Evolutionary conservation across 37 sponge, comb jelly and placozoan species (phyloP).

Genomic region (Chondrilla cf. caribensis): DNA sequence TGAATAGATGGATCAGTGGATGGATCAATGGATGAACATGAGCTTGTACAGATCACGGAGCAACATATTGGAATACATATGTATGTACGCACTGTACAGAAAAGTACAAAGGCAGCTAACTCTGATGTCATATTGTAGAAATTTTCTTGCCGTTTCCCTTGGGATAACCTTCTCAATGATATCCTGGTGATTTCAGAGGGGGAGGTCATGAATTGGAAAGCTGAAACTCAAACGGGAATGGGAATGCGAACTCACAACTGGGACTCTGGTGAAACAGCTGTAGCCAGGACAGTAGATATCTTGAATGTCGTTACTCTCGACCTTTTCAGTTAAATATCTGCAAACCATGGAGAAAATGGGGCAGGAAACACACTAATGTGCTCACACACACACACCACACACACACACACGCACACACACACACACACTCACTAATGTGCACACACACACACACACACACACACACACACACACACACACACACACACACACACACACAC

Average conservation of each 20-base stretch:
- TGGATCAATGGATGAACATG: too few species aligned
- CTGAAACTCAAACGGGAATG: too few species aligned
- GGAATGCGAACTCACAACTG: slow-evolving; percentile 56
- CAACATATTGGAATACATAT: too few species aligned
- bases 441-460: not conserved
- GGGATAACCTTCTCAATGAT: slow-evolving; percentile 75
- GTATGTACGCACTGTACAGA: too few species aligned
- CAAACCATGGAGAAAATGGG: not conserved
- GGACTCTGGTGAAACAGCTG: slow-evolving; percentile 78
- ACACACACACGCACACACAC: not conserved
- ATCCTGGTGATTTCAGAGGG: slow-evolving; percentile 40
- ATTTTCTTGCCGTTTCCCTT: slow-evolving; percentile 66
- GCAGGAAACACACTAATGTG: not conserved
- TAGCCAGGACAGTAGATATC: slow-evolving; percentile 77
- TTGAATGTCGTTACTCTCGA: slow-evolving; percentile 63
- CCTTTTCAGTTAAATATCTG: slow-evolving; percentile 41
- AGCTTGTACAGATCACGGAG: too few species aligned
- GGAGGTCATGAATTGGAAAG: too few species aligned
- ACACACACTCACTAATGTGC: not conserved
- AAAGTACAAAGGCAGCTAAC: too few species aligned
- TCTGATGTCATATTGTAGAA: slow-evolving; percentile 72
- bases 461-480: slow-evolving; percentile 18
- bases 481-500: slow-evolving; percentile 21
- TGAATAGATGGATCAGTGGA: too few species aligned
- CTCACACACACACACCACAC: too few species aligned